phyloP scores from a whole-genome alignment of 2,888 invertebrate genomes.

The Conomelus anceps region DNA sequence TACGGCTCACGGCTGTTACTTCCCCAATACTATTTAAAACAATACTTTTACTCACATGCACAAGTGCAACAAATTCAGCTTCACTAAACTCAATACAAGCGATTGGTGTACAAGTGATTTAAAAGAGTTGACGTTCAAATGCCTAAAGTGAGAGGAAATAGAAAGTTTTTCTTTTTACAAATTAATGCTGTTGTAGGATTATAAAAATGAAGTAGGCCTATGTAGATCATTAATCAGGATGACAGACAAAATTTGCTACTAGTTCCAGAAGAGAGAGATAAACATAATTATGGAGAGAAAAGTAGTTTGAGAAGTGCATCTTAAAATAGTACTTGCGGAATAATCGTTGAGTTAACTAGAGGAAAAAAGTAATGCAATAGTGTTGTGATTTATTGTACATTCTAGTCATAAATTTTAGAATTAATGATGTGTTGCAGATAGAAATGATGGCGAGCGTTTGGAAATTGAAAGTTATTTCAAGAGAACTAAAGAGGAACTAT shows the following conservation, averaged over 20 bases:
- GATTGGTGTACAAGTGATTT: too few relatives aligned
- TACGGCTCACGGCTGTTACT: too few relatives aligned
- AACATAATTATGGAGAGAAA: background rate
- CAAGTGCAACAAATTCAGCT: too few relatives aligned
- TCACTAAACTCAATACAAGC: too few relatives aligned
- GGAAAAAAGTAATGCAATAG: background rate
- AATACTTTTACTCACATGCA: too few relatives aligned
- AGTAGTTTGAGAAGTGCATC: background rate
- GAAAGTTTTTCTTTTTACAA: background rate
- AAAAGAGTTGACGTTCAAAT: background rate
- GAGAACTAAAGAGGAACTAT: too few relatives aligned
- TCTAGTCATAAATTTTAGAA: background rate
- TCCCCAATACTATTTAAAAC: too few relatives aligned
- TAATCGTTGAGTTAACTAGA: background rate
- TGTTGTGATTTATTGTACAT: background rate
- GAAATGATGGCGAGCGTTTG: too few relatives aligned
- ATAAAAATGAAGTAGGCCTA: background rate
- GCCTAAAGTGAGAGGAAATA: background rate
- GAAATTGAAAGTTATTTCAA: too few relatives aligned
- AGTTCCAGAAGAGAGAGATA: background rate
- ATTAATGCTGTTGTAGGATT: background rate
- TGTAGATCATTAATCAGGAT: background rate
- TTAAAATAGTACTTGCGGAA: background rate
- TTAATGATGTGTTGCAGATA: background rate
- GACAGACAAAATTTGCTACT: background rate